phyloP scores from a whole-genome alignment of 2,113 vertebrate genomes.

The Pluvianellus socialis region DNA sequence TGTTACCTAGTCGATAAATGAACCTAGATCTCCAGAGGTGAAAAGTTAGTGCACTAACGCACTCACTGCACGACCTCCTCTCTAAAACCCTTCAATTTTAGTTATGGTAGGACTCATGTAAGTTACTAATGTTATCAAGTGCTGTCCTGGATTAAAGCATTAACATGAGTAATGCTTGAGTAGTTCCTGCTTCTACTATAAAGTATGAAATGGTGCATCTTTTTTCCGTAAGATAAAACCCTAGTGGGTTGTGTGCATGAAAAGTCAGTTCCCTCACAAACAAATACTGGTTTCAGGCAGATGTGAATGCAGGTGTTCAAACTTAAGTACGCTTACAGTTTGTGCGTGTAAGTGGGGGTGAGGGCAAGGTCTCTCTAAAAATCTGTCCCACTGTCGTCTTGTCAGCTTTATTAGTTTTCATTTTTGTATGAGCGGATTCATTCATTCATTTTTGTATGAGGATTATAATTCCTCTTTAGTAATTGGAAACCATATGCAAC shows the following conservation, averaged over 20 bases:
- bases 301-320: constrained; percentile 6
- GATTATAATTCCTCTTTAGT: not conserved
- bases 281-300: not conserved
- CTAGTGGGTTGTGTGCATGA: not conserved
- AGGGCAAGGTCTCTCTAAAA: not conserved
- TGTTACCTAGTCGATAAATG: constrained; percentile 11
- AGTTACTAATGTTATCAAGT: constrained; percentile 24
- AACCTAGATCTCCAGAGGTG: constrained; percentile 42
- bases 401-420: not conserved
- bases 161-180: constrained; percentile 21
- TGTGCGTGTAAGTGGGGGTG: not conserved
- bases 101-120: not conserved
- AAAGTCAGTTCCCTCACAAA: not conserved
- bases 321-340: not conserved
- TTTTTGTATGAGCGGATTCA: not conserved
- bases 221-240: not conserved
- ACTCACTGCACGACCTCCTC: not conserved
- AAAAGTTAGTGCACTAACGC: constrained; percentile 48
- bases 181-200: not conserved
- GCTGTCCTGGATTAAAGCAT: constrained; percentile 21
- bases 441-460: not conserved
- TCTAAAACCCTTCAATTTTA: constrained; percentile 21
- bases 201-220: not conserved
- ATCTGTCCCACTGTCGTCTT: not conserved
- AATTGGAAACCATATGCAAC: not conserved